These are phyloP conservation scores for Tetheella fluctuosa DNA, from an alignment of 2,888 invertebrate genomes.

Conservation along the genomic window DNA sequence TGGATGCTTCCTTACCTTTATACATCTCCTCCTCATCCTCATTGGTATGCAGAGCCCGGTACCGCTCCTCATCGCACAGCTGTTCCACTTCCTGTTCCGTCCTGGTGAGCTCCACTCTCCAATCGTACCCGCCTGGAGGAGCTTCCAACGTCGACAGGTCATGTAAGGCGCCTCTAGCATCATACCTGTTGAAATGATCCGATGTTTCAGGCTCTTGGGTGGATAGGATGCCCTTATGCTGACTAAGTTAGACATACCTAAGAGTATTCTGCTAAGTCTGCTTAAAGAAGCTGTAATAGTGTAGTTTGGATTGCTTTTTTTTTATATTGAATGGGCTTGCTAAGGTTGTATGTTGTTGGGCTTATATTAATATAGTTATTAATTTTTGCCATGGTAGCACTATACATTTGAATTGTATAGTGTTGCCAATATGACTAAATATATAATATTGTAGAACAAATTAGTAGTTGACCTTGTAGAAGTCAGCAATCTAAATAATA, in stretches of 20 bases:
- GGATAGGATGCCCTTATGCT: not conserved
- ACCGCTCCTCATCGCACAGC: constrained; percentile 97
- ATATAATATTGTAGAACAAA: not conserved
- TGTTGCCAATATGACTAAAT: not conserved
- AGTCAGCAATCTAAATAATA: too few relatives aligned
- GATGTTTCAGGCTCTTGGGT: constrained; percentile 8
- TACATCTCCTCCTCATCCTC: constrained; percentile 95
- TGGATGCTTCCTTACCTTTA: constrained; percentile 86
- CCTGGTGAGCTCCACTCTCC: constrained; percentile 86
- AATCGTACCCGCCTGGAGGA: constrained; percentile 88
- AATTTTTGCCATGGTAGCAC: not conserved
- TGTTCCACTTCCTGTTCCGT: constrained; percentile 93
- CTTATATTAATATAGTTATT: not conserved
- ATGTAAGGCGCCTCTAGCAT: constrained; percentile 95
- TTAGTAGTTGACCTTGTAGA: not conserved
- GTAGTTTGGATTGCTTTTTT: not conserved
- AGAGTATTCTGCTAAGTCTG: not conserved
- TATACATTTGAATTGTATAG: constrained; percentile 1
- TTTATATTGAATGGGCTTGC: too few relatives aligned
- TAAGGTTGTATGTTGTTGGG: not conserved
- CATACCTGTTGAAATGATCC: constrained; percentile 89
- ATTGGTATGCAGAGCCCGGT: constrained; percentile 93
- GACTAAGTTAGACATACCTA: not conserved
- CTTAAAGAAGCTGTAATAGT: not conserved
- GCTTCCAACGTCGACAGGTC: constrained; percentile 93